A percentile compares a stretch with the other conserved stretches of the same genome.
These are phyloP conservation scores for Acestrorhynchus altus DNA, from an alignment of 2,797 vertebrate species.

Conservation along the genomic window DNA sequence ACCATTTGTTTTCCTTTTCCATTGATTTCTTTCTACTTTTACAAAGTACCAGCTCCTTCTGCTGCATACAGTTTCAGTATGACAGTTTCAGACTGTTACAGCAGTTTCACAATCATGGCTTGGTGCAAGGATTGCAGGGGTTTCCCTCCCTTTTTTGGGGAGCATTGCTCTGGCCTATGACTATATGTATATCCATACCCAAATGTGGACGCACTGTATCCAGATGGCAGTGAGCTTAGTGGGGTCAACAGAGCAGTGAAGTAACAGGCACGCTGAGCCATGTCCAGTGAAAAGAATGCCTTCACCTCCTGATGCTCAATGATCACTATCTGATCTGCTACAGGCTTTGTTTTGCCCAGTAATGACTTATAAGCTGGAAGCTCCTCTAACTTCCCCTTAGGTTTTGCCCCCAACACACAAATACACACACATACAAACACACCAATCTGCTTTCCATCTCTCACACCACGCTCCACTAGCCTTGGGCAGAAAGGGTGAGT, in stretches of 20 bases:
- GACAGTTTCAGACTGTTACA: no score
- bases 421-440: conserved; percentile 44
- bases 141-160: no score
- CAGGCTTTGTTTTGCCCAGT: conserved; percentile 49
- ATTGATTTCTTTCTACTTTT: no score
- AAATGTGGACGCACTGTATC: neutral
- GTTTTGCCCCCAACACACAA: conserved; percentile 50
- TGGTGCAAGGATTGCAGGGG: no score
- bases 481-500: conserved; percentile 40
- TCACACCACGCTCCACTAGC: conserved; percentile 41
- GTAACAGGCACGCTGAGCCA: conserved; percentile 43
- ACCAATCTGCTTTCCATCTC: conserved; percentile 51
- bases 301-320: conserved; percentile 58
- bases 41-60: no score
- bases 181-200: no score
- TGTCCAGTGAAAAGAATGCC: conserved; percentile 63
- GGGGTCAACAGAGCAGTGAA: conserved; percentile 57
- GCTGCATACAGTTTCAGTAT: no score
- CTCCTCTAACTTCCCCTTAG: conserved; percentile 42
- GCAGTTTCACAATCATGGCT: no score
- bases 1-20: no score
- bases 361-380: conserved; percentile 52
- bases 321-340: conserved; percentile 68
- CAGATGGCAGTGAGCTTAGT: conserved; percentile 42
- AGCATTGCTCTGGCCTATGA: no score